Evolutionary conservation across 2,797 vertebrate genomes (phyloP).

Genomic region (Acomys russatus): DNA sequence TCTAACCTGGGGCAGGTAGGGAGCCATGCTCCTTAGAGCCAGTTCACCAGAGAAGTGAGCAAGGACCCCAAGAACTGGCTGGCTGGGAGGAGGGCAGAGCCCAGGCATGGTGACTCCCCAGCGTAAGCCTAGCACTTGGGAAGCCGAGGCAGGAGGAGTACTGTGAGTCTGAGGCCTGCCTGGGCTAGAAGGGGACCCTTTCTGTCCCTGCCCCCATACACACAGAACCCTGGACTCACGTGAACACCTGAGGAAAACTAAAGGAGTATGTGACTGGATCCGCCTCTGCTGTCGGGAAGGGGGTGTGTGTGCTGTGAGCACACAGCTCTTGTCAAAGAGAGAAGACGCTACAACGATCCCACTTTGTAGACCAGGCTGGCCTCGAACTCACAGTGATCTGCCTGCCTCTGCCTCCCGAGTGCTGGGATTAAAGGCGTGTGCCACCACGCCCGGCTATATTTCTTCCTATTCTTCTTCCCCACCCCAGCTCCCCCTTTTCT

Average conservation of each 20-base stretch:
- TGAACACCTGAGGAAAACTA: neutral
- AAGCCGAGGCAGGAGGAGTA: neutral
- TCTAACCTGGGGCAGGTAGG: neutral
- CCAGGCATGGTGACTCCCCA: neutral
- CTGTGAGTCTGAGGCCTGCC: neutral
- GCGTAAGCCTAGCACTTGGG: neutral
- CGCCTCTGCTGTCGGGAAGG: neutral
- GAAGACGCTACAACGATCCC: too few relatives aligned
- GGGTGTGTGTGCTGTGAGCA: neutral
- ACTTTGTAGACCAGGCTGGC: too few relatives aligned
- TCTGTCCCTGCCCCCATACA: neutral
- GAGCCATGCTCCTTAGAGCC: neutral
- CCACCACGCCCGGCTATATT: too few relatives aligned
- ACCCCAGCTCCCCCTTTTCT: neutral
- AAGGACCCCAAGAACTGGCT: neutral
- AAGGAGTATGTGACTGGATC: neutral
- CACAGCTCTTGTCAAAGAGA: neutral
- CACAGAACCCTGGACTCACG: neutral
- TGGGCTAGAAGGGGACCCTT: neutral
- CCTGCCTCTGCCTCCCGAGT: too few relatives aligned
- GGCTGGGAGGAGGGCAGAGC: neutral
- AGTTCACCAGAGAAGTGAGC: neutral
- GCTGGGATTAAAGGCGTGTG: too few relatives aligned
- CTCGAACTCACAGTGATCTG: too few relatives aligned
- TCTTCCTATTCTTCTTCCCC: too few relatives aligned